These are phyloP conservation scores for Agapornis canus DNA, from an alignment of 2,797 vertebrate species.

Conservation along the genomic window DNA sequence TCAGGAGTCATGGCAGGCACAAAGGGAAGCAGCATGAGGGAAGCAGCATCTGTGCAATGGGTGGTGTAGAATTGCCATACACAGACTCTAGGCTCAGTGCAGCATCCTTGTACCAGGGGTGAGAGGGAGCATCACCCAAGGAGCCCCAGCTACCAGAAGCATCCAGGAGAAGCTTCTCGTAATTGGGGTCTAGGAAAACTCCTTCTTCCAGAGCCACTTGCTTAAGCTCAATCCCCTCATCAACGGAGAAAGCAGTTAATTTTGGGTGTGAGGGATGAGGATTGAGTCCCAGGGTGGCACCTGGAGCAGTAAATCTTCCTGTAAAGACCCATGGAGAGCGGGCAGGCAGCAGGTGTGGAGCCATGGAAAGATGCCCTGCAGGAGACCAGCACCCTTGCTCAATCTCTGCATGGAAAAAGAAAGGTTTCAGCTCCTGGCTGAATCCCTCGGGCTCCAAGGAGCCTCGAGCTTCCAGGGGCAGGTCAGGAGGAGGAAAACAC, in stretches of 20 bases:
- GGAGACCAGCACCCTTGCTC: neutral
- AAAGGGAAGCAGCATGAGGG: neutral
- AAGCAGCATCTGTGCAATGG: neutral
- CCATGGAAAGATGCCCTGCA: neutral
- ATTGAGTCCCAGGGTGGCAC: neutral
- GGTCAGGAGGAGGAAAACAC: neutral
- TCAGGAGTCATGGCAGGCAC: neutral
- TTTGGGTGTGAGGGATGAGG: neutral
- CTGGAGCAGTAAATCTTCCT: neutral
- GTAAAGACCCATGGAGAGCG: neutral
- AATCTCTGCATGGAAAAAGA: neutral
- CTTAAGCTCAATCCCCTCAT: neutral
- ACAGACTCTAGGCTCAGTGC: neutral
- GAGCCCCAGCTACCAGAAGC: neutral
- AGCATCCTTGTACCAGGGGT: rapidly evolving
- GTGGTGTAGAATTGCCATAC: rapidly evolving
- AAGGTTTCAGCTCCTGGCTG: neutral
- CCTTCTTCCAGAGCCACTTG: neutral
- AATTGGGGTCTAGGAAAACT: neutral
- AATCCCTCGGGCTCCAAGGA: neutral
- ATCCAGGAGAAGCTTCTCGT: neutral
- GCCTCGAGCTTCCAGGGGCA: neutral
- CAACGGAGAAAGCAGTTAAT: neutral
- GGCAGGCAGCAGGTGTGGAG: neutral
- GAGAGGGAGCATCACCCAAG: neutral